These are phyloP conservation scores for Natrix natrix DNA, from an alignment of 2,797 vertebrate species.

Conservation along the genomic window DNA sequence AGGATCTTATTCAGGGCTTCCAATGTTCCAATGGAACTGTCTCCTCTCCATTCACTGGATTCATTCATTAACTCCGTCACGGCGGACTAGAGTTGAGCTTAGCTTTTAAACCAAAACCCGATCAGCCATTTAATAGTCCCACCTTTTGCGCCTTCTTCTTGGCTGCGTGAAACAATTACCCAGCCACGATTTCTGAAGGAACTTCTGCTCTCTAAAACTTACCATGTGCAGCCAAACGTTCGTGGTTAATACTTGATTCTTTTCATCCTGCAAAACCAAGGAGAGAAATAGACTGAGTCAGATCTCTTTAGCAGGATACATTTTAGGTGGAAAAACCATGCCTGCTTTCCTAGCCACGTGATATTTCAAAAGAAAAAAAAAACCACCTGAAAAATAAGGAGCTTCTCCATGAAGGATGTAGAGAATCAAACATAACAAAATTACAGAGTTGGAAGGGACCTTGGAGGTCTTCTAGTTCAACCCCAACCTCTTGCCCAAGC, in stretches of 20 bases:
- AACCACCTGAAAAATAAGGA: neutral
- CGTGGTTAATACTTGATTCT: constrained; percentile 94
- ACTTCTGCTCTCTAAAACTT: constrained; percentile 62
- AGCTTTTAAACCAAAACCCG: neutral
- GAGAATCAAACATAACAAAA: neutral
- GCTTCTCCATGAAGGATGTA: neutral
- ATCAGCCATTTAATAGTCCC: neutral
- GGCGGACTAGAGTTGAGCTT: neutral
- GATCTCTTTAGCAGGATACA: neutral
- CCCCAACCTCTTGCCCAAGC: neutral
- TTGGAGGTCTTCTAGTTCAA: neutral
- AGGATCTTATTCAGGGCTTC: neutral
- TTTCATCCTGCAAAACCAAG: constrained; percentile 85
- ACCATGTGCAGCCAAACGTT: constrained; percentile 96
- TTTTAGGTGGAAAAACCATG: neutral
- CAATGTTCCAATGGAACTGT: neutral
- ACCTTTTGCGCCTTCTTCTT: neutral
- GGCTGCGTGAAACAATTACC: neutral
- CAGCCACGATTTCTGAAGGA: neutral
- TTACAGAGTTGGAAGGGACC: neutral
- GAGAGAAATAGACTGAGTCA: neutral
- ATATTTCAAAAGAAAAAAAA: neutral
- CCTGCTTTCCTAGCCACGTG: neutral
- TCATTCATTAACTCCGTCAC: neutral
- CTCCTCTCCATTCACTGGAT: neutral